A percentile compares a stretch with the other conserved stretches of the same genome.
phyloP scores from a whole-genome alignment of 2,888 invertebrate genomes.

The Conomelus anceps region DNA sequence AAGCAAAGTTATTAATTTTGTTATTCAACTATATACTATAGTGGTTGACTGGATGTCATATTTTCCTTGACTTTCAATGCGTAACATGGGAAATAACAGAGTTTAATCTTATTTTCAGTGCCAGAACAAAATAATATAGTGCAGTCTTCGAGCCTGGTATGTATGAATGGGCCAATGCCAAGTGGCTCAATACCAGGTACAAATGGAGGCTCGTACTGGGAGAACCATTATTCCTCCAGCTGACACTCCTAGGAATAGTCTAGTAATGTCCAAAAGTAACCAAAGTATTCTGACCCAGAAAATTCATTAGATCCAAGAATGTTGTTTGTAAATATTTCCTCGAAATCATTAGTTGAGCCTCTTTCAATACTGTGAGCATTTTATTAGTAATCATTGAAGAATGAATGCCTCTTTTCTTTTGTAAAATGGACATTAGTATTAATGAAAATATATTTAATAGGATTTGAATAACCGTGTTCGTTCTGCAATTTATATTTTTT shows the following conservation, averaged over 20 bases:
- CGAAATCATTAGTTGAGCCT: neutral
- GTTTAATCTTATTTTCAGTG: neutral
- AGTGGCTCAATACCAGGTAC: neutral
- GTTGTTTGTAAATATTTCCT: neutral
- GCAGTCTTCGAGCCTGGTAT: neutral
- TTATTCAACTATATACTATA: too few relatives aligned
- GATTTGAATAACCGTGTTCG: neutral
- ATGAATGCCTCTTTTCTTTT: neutral
- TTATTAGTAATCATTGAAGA: neutral
- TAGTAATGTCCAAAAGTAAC: neutral
- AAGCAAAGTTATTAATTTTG: too few relatives aligned
- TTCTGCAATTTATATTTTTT: neutral
- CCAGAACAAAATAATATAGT: neutral
- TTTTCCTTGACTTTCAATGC: too few relatives aligned
- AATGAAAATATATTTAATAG: neutral
- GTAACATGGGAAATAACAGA: neutral
- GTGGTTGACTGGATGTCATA: too few relatives aligned
- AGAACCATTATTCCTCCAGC: conserved; percentile 7
- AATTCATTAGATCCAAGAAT: neutral
- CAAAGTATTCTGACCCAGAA: neutral
- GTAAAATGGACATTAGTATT: neutral
- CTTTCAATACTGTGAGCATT: neutral
- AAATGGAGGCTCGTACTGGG: neutral
- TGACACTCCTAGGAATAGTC: conserved; percentile 1
- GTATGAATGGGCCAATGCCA: conserved; percentile 1